Evolutionary conservation across 2,113 vertebrate species (phyloP), one percentile per base, ranked within the genome.

Genomic region (Hyla sarda): DNA sequence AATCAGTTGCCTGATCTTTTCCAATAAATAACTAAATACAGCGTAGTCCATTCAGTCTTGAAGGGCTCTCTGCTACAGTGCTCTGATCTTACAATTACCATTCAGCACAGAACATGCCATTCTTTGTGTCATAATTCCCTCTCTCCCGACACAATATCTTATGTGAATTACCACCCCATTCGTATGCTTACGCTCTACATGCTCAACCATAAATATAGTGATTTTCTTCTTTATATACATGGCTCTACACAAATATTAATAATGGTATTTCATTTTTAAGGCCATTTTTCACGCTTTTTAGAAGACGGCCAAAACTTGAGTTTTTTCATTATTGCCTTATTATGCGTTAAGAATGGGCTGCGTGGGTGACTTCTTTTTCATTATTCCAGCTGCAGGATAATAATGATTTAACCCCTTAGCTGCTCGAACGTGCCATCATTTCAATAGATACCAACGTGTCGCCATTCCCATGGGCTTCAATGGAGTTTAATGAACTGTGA

Each of bases 341-440:
- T 84, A n/a, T n/a, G 10, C 47, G 71, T 45, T 84, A 50, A 76
- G 41, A 84, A 58, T 74, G 37, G 71, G 17, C 83, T 84, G 72
- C 28, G 73, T 84, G 54, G 83, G 83, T 84, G 83, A 76, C n/a
- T 77, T 76, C 72, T 76, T 84, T 76, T 74, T 65, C 73, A 75
- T 76, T 84, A 84, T 84, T 84, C 14, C 73, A 62, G 54, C 72
- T 77, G 54, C 41, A 45, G 41, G 56, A 77, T 76, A 23, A 76
- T 84, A 76, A 84, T 84, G 72, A 34, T 84, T 84, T 77, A 84
- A 84, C 83, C 83, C 72, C 9, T 76, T 65, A 7, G 32, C 50
- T 10, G 25, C 67, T 17, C n/a, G 45, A 30, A 82, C n/a, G 28
- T 13, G 19, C 71, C 12, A 73, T 37, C 10, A 74, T 37, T 72